Percentiles rank a stretch among this genome's conserved stretches.
These are phyloP conservation scores for Agriotes lineatus DNA, from an alignment of 2,888 invertebrate species.

Conservation along the genomic window DNA sequence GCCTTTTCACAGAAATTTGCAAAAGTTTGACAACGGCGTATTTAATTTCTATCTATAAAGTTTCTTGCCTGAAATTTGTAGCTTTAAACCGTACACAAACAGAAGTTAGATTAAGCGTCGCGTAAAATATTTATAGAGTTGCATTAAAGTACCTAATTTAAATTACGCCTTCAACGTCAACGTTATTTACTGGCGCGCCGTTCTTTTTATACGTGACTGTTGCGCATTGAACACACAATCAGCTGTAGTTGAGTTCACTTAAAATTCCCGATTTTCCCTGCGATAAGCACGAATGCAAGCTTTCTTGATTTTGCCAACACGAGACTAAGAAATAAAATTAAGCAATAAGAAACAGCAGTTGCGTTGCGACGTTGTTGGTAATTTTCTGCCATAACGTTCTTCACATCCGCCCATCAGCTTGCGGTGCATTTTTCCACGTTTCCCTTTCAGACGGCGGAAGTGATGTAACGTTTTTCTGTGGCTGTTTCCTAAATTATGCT, in stretches of 20 bases:
- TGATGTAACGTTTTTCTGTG: no score
- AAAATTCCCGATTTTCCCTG: constrained; percentile 50
- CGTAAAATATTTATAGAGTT: neutral
- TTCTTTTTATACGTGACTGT: constrained; percentile 20
- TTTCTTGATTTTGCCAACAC: constrained; percentile 49
- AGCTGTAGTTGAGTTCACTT: constrained; percentile 52
- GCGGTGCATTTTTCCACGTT: constrained; percentile 18
- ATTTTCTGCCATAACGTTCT: constrained; percentile 10
- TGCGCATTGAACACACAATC: constrained; percentile 43
- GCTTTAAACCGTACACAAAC: no score
- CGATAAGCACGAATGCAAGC: constrained; percentile 53
- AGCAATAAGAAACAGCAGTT: constrained; percentile 31
- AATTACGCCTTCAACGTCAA: neutral
- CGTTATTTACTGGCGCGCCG: neutral
- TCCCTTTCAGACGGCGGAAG: no score
- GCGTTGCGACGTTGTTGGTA: constrained; percentile 14
- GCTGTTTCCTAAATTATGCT: no score
- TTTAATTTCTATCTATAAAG: no score
- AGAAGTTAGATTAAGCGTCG: neutral
- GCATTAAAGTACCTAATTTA: neutral
- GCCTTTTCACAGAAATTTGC: no score
- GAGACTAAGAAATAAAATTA: constrained; percentile 45
- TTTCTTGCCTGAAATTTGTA: no score
- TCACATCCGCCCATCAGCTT: constrained; percentile 12
- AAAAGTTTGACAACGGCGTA: no score